Percentiles rank a stretch among this genome's conserved stretches.
Conservation (phyloP, 2,113 vertebrate genomes). For the Mugil cephalus region DNA sequence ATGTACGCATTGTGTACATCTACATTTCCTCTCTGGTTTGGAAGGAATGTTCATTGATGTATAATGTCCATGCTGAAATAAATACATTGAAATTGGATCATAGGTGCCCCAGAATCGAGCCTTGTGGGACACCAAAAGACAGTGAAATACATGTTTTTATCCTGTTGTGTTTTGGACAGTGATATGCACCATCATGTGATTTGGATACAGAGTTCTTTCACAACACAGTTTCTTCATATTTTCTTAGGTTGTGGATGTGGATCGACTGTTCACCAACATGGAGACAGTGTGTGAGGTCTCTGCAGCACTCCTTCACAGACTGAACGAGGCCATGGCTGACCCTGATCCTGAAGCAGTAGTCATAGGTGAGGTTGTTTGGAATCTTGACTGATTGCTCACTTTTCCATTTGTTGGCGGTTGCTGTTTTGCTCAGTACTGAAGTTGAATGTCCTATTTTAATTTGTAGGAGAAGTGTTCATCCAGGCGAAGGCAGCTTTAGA, state of each 20-base stretch:
- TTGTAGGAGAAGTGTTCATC: conserved; percentile 93
- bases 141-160: no score
- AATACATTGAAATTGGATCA: no score
- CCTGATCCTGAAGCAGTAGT: conserved; percentile 90
- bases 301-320: conserved; percentile 87
- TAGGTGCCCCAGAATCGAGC: no score
- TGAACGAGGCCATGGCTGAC: conserved; percentile 89
- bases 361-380: conserved; percentile 85
- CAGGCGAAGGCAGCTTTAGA: conserved; percentile 92
- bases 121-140: no score
- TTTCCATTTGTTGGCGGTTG: background rate
- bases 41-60: no score
- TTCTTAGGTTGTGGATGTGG: conserved; percentile 90
- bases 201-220: background rate
- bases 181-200: background rate
- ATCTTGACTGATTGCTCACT: background rate
- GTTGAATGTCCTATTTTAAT: background rate
- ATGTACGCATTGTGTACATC: no score
- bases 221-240: background rate
- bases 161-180: no score
- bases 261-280: conserved; percentile 95
- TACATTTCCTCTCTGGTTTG: no score
- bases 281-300: conserved; percentile 94
- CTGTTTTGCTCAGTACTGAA: background rate
- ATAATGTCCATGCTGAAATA: no score